Base-by-base conservation (phyloP, 1,140 invertebrate genomes). In the Drosophila ogumai region DNA sequence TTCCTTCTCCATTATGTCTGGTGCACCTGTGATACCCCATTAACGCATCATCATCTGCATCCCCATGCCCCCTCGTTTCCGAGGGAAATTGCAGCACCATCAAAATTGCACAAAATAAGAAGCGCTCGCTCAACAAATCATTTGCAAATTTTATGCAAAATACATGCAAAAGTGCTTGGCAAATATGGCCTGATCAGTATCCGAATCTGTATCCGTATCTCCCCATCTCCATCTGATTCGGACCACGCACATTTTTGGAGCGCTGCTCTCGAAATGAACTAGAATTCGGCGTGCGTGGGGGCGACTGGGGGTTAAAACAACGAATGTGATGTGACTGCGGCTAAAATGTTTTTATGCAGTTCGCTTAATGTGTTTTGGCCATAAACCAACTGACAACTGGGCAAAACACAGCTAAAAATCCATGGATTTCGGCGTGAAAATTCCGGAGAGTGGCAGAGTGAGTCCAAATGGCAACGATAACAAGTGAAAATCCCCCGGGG, bases 331-430 rank as follows among this genome's bases (percentile, higher is more conserved):
- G 66, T 66, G 66, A 68, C 72, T 74, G 82, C 43, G 71, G 79
- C 77, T 68, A 75, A 88, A 88, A 88, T 90, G 85, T 90, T 90
- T 90, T 90, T 90, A 85, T 90, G 85, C 85, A 86, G 85, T 90
- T 85, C 85, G 85, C 85, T 85, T 90, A 90, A 90, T 90, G 85
- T 90, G 86, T 90, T 90, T 90, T 90, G 69, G 81, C 86, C 85
- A 90, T 90, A 90, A 90, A 90, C 85, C 85, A 81, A 84, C 66
- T 66, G 58, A 76, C 76, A 84, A 71, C 75, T 60, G 75, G 69
- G 41, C 52, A 54, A 80, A 82, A 77, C 32, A 76, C 75, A 58
- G 61, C 73, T 67, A 65, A 57, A 65, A 75, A 66, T 65, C 36
- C 72, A 52, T 19, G 60, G 54, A 55, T 52, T 50, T 64, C 28